Conservation (phyloP, 2,113 vertebrate species). For the Panurus biarmicus region DNA sequence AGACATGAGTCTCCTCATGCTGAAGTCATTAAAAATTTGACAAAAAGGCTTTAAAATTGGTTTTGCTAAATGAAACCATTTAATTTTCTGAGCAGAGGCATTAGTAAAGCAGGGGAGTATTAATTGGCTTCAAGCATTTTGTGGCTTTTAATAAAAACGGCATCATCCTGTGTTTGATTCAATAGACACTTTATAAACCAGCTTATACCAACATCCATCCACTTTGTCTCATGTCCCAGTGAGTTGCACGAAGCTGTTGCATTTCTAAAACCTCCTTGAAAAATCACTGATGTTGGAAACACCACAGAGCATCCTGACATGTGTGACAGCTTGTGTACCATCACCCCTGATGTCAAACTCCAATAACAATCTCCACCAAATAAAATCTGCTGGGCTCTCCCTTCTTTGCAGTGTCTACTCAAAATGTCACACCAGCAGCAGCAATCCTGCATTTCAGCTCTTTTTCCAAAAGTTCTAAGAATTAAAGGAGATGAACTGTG, state of each 20-base stretch:
- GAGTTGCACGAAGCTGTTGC: neutral
- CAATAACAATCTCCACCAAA: neutral
- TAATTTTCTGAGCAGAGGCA: conserved; percentile 1
- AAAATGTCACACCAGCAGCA: neutral
- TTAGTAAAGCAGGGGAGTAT: neutral
- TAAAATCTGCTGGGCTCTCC: neutral
- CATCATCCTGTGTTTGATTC: neutral
- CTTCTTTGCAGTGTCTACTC: neutral
- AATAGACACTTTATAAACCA: neutral
- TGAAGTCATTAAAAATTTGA: neutral
- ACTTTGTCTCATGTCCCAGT: neutral
- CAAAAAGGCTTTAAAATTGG: neutral
- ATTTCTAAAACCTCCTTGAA: neutral
- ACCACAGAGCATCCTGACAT: neutral
- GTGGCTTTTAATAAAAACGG: conserved; percentile 45
- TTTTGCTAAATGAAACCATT: conserved; percentile 12
- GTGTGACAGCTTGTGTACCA: neutral
- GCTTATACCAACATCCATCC: neutral
- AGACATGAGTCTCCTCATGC: neutral
- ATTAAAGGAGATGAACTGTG: neutral
- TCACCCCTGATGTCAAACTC: neutral
- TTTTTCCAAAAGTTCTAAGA: neutral
- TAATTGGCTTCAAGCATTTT: conserved; percentile 45
- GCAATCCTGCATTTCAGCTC: neutral
- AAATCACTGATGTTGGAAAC: neutral